Evolutionary conservation across 2,888 invertebrate genomes (phyloP).

Genomic region (Steinernema scapterisci): DNA sequence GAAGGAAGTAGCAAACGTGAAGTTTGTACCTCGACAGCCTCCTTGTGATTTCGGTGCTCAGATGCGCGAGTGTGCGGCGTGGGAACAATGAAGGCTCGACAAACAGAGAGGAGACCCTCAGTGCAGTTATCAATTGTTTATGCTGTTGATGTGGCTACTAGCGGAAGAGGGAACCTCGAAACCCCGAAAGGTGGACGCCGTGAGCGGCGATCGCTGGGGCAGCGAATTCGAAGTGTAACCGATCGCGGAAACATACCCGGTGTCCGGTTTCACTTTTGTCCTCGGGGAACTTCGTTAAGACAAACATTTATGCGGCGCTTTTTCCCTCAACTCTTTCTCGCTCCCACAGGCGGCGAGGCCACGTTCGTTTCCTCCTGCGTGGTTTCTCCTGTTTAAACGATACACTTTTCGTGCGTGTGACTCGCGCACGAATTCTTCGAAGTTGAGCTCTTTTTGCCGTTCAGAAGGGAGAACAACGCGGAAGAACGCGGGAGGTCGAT

Average conservation of each 20-base stretch:
- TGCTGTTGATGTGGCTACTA: background rate
- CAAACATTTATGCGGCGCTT: slow-evolving; percentile 32
- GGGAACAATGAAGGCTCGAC: slow-evolving; percentile 1
- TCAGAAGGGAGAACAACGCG: background rate
- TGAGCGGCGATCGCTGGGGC: background rate
- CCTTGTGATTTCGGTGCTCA: background rate
- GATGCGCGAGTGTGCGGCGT: background rate
- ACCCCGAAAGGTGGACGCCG: background rate
- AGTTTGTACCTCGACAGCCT: background rate
- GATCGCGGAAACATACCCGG: slow-evolving; percentile 30
- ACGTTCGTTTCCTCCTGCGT: background rate
- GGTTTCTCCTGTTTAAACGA: background rate
- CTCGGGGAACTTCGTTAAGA: slow-evolving; percentile 1
- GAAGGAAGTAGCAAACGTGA: background rate
- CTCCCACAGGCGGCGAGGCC: background rate
- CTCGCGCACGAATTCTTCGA: background rate
- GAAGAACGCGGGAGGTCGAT: background rate
- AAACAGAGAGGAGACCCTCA: background rate
- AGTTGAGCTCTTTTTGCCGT: background rate
- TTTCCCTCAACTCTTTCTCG: background rate
- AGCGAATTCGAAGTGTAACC: slow-evolving; percentile 27
- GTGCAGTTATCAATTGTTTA: slow-evolving; percentile 1
- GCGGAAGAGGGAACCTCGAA: too few relatives aligned
- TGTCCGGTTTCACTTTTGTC: slow-evolving; percentile 28
- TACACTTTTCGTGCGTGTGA: slow-evolving; percentile 28